phyloP scores from a whole-genome alignment of 2,113 vertebrate genomes.

The Cyprinus carpio region DNA sequence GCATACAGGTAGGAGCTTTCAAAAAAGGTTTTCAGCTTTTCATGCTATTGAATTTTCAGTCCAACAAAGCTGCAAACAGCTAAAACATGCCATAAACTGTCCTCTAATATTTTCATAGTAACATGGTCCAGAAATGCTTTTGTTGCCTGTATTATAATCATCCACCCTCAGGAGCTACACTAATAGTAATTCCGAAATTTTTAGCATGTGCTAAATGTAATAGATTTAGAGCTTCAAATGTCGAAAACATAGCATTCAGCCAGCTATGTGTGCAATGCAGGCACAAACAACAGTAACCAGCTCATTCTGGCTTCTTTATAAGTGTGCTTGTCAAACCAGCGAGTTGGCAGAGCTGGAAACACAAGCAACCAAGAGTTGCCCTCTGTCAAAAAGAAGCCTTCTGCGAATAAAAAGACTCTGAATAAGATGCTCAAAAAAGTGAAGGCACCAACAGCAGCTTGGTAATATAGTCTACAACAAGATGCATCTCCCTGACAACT shows the following conservation, averaged over 20 bases:
- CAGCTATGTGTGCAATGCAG: background rate
- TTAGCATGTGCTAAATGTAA: too few species aligned
- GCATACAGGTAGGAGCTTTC: background rate
- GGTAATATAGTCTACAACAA: background rate
- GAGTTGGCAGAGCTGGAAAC: conserved; percentile 26
- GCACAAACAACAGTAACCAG: background rate
- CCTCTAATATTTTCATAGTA: background rate
- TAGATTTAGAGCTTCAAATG: background rate
- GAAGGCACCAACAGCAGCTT: conserved; percentile 6
- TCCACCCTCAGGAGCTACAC: background rate
- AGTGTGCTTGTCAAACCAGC: conserved; percentile 13
- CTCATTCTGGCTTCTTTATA: background rate
- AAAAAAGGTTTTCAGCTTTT: background rate
- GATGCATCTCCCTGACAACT: background rate
- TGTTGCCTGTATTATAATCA: background rate
- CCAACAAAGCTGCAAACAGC: too few species aligned
- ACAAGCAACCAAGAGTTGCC: conserved; percentile 14
- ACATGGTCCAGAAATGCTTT: background rate
- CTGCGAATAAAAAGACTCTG: conserved; percentile 1
- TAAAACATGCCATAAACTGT: too few species aligned
- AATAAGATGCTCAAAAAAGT: conserved; percentile 26
- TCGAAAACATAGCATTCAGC: background rate
- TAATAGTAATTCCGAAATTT: too few species aligned
- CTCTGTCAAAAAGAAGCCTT: conserved; percentile 33
- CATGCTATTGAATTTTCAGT: background rate